phyloP scores from a whole-genome alignment of 2,888 invertebrate species.

The Leucophenga montana region DNA sequence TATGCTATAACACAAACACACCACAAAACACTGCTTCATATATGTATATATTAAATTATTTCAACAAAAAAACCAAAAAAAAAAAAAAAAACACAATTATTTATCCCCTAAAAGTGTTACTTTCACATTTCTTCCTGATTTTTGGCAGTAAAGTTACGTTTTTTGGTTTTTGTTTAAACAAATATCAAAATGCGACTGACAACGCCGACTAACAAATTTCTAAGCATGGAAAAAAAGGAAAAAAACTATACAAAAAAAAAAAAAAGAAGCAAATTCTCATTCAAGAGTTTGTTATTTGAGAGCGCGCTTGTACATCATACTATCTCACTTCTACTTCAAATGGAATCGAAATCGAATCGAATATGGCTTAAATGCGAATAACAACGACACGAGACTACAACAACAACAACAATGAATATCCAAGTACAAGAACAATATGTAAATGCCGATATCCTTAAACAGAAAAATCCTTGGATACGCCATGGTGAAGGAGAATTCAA shows the following conservation, averaged over 20 bases:
- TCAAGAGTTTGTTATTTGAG: background rate
- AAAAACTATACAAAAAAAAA: background rate
- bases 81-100: background rate
- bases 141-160: background rate
- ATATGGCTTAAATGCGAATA: background rate
- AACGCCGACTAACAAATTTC: background rate
- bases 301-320: background rate
- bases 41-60: background rate
- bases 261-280: slow-evolving; percentile 2
- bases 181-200: slow-evolving; percentile 7
- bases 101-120: too few relatives aligned
- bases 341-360: slow-evolving; percentile 2
- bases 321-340: slow-evolving; percentile 14
- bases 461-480: slow-evolving; percentile 32
- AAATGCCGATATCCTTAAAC: slow-evolving; percentile 24
- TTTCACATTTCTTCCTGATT: background rate
- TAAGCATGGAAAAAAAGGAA: background rate
- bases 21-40: background rate
- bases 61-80: background rate
- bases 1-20: too few relatives aligned
- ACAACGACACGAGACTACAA: slow-evolving; percentile 7
- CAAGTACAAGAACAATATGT: background rate
- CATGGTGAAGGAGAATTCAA: slow-evolving; percentile 14
- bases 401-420: slow-evolving; percentile 1
- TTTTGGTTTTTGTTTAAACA: slow-evolving; percentile 6